Conservation (phyloP, 2,888 invertebrate species). For the Aphodius granarius region DNA sequence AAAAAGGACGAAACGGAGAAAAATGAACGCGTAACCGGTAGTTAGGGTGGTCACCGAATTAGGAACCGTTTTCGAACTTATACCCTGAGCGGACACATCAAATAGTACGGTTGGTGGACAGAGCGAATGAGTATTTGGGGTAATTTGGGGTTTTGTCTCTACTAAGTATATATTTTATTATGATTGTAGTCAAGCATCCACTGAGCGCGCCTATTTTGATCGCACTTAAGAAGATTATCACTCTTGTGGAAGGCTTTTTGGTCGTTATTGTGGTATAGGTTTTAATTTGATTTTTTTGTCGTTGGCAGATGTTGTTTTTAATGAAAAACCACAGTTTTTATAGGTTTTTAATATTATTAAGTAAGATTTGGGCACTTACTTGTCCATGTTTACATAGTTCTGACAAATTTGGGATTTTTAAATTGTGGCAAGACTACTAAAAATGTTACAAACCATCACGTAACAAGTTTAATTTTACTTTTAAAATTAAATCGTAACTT, state of each 20-base stretch:
- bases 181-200: not conserved
- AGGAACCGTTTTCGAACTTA: not conserved
- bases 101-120: not conserved
- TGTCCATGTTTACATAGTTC: no score
- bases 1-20: not conserved
- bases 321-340: not conserved
- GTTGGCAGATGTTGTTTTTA: not conserved
- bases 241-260: not conserved
- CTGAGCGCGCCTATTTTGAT: not conserved
- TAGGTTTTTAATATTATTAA: not conserved
- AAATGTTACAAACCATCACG: no score
- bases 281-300: not conserved
- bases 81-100: not conserved
- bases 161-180: not conserved
- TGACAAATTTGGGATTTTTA: no score
- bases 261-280: no score
- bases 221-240: not conserved
- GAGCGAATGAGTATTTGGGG: not conserved
- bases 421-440: no score
- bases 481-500: no score
- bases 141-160: not conserved
- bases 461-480: no score
- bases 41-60: not conserved
- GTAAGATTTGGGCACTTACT: not conserved
- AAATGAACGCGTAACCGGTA: conserved; percentile 9